Conservation (phyloP, 2,888 invertebrate genomes). For the Lasioglossum leucozonium region DNA sequence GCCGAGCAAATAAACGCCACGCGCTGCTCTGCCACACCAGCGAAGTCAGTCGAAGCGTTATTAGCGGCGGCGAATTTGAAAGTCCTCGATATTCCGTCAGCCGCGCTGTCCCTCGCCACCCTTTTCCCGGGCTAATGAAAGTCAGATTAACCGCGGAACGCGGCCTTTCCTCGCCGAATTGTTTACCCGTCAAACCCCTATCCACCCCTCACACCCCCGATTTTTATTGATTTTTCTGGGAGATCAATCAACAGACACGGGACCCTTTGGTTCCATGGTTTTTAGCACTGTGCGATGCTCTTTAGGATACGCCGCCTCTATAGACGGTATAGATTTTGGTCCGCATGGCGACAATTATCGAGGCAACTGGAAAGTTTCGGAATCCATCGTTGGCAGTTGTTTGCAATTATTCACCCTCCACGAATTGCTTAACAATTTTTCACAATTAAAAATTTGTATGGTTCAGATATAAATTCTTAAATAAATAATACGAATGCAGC, state of each 20-base stretch:
- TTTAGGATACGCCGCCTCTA: not conserved
- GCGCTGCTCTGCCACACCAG: constrained; percentile 16
- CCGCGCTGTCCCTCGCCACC: constrained; percentile 7
- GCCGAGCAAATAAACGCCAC: constrained; percentile 58
- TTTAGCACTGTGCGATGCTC: not conserved
- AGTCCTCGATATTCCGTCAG: constrained; percentile 64
- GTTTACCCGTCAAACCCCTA: constrained; percentile 25
- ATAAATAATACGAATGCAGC: too few species aligned
- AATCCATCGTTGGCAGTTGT: not conserved
- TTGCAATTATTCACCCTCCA: not conserved
- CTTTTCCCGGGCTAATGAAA: constrained; percentile 64
- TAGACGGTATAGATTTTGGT: not conserved
- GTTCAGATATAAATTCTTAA: too few species aligned
- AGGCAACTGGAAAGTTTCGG: not conserved
- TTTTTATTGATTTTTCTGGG: constrained; percentile 17
- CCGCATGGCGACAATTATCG: not conserved
- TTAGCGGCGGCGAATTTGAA: constrained; percentile 69
- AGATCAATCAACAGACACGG: not conserved
- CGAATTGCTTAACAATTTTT: too few species aligned
- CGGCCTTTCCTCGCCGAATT: constrained; percentile 20
- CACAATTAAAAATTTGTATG: too few species aligned
- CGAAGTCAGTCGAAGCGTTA: constrained; percentile 48
- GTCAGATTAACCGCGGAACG: constrained; percentile 61
- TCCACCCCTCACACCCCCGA: not conserved
- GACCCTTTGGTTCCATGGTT: not conserved